Percentiles rank a stretch among this genome's conserved stretches.
These are phyloP conservation scores for Drosophila nannoptera DNA, from an alignment of 1,140 invertebrate genomes.

Conservation along the genomic window DNA sequence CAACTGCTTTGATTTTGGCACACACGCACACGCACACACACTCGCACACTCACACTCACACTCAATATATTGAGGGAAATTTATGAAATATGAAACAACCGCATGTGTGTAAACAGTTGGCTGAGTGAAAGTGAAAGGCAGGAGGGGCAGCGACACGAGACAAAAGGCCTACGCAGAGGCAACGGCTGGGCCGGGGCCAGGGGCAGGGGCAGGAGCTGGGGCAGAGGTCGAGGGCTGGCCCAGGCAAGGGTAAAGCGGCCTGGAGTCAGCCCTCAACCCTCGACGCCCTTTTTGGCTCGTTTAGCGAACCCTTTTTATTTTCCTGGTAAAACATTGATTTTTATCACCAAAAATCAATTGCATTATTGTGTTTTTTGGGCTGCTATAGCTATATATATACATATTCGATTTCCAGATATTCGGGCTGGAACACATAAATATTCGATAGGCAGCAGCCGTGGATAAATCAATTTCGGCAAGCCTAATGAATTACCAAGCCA, in stretches of 20 bases:
- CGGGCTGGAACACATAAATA: slow-evolving; percentile 32
- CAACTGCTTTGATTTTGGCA: slow-evolving; percentile 67
- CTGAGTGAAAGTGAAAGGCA: slow-evolving; percentile 33
- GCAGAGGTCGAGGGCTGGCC: slow-evolving; percentile 11
- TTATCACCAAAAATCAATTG: slow-evolving; percentile 76
- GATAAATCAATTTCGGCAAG: slow-evolving; percentile 66
- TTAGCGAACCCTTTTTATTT: slow-evolving; percentile 58
- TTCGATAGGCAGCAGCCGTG: slow-evolving; percentile 54
- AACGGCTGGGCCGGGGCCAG: neutral
- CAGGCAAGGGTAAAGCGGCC: slow-evolving; percentile 4
- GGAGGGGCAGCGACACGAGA: neutral
- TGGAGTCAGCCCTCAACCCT: slow-evolving; percentile 1
- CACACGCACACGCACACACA: slow-evolving; percentile 15
- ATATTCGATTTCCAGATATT: slow-evolving; percentile 37
- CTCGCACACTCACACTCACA: too few relatives aligned
- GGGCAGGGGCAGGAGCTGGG: neutral
- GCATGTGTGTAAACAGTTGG: slow-evolving; percentile 74
- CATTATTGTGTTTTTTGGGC: slow-evolving; percentile 64
- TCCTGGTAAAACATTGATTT: slow-evolving; percentile 68
- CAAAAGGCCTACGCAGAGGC: too few relatives aligned
- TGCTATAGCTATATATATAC: slow-evolving; percentile 14
- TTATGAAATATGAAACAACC: slow-evolving; percentile 77
- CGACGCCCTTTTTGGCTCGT: slow-evolving; percentile 26
- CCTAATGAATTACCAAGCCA: slow-evolving; percentile 37
- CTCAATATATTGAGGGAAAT: slow-evolving; percentile 21